A percentile compares a stretch with the other conserved stretches of the same genome.
phyloP scores from a whole-genome alignment of 2,888 invertebrate species.

The Spilosoma lubricipeda region DNA sequence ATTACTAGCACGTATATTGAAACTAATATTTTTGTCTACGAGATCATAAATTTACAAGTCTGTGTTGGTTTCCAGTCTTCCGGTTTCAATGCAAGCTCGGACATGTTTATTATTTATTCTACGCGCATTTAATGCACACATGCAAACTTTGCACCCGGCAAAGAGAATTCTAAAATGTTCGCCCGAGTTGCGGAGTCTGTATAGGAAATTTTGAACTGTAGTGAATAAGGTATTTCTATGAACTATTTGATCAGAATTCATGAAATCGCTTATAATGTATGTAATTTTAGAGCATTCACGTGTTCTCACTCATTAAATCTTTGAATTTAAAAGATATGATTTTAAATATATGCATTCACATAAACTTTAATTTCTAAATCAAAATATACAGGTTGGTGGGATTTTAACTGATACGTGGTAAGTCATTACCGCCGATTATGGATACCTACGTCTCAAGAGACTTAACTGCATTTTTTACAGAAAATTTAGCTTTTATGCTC shows the following conservation, averaged over 20 bases:
- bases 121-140: slow-evolving; percentile 46
- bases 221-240: background rate
- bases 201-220: background rate
- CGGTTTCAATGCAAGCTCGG: slow-evolving; percentile 28
- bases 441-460: too few species aligned
- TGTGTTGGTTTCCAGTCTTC: slow-evolving; percentile 30
- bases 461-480: too few species aligned
- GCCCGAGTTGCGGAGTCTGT: background rate
- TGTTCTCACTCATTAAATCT: too few species aligned
- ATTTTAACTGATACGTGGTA: too few species aligned
- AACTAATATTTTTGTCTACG: slow-evolving; percentile 23
- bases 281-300: too few species aligned
- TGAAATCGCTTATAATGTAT: too few species aligned
- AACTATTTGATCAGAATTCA: background rate
- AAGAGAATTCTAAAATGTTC: slow-evolving; percentile 28
- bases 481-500: background rate
- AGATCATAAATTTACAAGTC: slow-evolving; percentile 45
- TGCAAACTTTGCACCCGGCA: slow-evolving; percentile 34
- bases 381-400: too few species aligned
- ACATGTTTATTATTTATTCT: slow-evolving; percentile 50
- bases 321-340: too few species aligned
- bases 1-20: slow-evolving; percentile 12
- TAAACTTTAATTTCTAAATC: too few species aligned
- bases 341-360: too few species aligned
- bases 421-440: too few species aligned